A percentile compares a stretch with the other conserved stretches of the same genome.
Conservation (phyloP, 2,888 invertebrate genomes). For the Eupithecia insigniata region DNA sequence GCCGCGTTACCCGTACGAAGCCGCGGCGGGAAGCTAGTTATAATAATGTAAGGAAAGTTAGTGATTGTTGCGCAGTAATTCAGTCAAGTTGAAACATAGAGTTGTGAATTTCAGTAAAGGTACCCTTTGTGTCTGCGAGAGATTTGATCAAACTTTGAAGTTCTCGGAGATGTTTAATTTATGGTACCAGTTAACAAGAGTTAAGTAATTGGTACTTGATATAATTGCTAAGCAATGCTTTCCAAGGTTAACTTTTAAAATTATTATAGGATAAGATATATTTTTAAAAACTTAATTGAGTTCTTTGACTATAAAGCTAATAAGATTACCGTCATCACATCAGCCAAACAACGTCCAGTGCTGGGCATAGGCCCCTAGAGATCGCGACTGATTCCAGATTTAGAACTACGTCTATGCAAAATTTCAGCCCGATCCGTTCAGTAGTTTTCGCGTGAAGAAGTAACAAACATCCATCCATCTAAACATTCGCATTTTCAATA, state of each 20-base stretch:
- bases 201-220: not conserved
- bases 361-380: no score
- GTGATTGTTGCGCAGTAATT: not conserved
- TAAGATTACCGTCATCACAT: no score
- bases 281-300: not conserved
- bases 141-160: conserved; percentile 11
- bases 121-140: conserved; percentile 11
- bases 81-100: not conserved
- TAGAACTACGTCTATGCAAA: no score
- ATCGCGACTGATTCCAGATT: no score
- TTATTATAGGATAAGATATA: not conserved
- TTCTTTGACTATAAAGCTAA: not conserved
- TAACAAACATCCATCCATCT: no score
- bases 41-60: not conserved
- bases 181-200: not conserved
- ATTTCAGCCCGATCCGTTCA: no score
- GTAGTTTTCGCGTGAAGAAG: no score
- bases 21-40: not conserved
- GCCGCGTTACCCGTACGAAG: not conserved
- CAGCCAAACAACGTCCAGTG: no score
- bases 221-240: not conserved
- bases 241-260: not conserved
- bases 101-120: conserved; percentile 14
- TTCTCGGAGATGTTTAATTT: conserved; percentile 10
- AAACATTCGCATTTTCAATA: no score